Base-by-base conservation (phyloP, 2,113 vertebrate genomes). In the Tragelaphus strepsiceros region DNA sequence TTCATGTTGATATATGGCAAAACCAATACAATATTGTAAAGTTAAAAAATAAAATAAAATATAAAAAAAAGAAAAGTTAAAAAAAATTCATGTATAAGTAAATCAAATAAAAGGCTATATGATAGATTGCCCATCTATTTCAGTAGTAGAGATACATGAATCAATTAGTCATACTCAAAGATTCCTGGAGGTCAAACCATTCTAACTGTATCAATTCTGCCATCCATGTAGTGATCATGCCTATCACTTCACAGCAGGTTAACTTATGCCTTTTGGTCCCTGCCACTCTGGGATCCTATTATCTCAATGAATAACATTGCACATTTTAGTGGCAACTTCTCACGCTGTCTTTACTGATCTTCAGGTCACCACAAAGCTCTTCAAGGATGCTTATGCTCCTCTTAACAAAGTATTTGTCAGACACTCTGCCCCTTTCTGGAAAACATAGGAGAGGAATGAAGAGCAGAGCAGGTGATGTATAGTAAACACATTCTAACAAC, bases 41-140 rank as follows among this genome's bases (percentile, higher is more conserved):
- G 39, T 39, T 39, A 39, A 39, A 39, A 39, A 39, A 39, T 39
- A 39, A 43, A 43, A 43, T 43, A 43, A 43, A 43, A 43, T 43
- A 43, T 43, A 43, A 43, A 43, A 43, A 43, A 43, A 43, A 43
- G 43, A 43, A 43, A 43, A 43, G 43, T 43, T 43, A 43, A 43
- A 43, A 81, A 58, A 49, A 82, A 58, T 92, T 39, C n/a, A 77
- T 85, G 24, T 96, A 51, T 56, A 61, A 51, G 58, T 21, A 80
- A 67, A 51, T 39, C 6, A 94, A 49, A 80, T 90, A 85, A 90
- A 49, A 84, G 28, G 14, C 14, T 46, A 22, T 53, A 61, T 6
- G 49, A n/a, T 43, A 74, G 21, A 6, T 46, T 61, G 16, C 51
- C 5, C 53, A 59, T 49, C 39, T 64, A 67, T 58, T 78, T 94